Evolutionary conservation across 2,888 invertebrate species (phyloP), one percentile per base, ranked within the genome.

Genomic region (Lepidocyrtoides sp.): DNA sequence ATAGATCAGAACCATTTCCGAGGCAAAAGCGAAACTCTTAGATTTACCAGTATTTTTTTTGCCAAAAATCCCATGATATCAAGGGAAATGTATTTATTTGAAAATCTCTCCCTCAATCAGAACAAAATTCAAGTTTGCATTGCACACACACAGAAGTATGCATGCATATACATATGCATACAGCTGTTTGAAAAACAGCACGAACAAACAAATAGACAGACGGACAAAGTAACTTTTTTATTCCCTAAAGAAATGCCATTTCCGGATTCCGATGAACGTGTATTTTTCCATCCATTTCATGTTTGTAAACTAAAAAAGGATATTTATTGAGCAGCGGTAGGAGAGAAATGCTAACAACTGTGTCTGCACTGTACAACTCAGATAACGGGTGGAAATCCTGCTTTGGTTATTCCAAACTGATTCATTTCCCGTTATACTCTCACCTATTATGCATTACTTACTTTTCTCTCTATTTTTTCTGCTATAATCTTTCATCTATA

Each of bases 181-280:
- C 17, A 54, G n/a, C n/a, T 17, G 7, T 54, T 29, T 0, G 17
- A 29, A 63, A 10, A 63, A 63, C 8, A 20, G 36, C 66, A n/a
- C 17, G 32, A 36, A 36, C 17, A 66, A n/a, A n/a, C n/a, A n/a
- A n/a, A n/a, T n/a, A n/a, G n/a, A n/a, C n/a, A n/a, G 8, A 66
- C 5, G 36, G 36, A 66, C 79, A 79, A 75, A 79, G 79, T 57
- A 36, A 60, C 41, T 82, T 82, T 77, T 57, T 82, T n/a, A 89
- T 89, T 89, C 89, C 89, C 89, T 82, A 82, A 82, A 89, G 89
- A 89, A 89, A 89, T 89, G 89, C 44, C 57, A 89, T 89, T 89
- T 89, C 89, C 89, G 89, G 81, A 89, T 89, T 89, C 82, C 82
- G 32, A 41, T 82, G 44, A 89, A 83, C 89, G 88, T 82, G 81